Conservation (phyloP, 2,888 invertebrate genomes). For the Graphium colonna region DNA sequence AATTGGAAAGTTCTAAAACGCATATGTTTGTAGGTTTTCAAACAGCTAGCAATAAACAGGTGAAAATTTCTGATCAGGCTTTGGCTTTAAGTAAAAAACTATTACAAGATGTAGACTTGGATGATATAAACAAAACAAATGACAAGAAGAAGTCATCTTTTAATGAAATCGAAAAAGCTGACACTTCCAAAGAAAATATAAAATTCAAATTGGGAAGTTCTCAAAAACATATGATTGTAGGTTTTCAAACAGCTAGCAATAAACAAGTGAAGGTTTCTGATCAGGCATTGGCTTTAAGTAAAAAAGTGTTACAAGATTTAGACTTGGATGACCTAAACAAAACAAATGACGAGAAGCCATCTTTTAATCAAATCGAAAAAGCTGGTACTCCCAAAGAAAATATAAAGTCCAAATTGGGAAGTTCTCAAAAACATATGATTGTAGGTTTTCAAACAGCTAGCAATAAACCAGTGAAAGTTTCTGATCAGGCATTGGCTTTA, state of each 20-base stretch:
- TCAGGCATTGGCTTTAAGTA: conserved; percentile 43
- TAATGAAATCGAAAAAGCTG: no score
- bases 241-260: no score
- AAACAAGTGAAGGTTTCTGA: conserved; percentile 41
- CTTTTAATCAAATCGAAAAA: no score
- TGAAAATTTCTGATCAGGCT: conserved; percentile 41
- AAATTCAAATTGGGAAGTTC: background rate
- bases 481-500: conserved; percentile 42
- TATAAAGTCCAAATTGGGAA: background rate
- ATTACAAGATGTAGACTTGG: conserved; percentile 37
- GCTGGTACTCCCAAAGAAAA: no score
- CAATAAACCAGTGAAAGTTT: conserved; percentile 41
- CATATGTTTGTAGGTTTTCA: no score
- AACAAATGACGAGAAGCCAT: no score
- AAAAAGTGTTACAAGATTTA: conserved; percentile 43
- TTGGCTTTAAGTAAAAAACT: conserved; percentile 44
- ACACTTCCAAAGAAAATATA: background rate
- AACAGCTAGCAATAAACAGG: conserved; percentile 39
- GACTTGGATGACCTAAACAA: conserved; percentile 13
- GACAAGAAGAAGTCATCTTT: no score
- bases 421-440: background rate
- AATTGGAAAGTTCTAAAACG: background rate
- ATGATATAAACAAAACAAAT: conserved; percentile 12
- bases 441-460: conserved; percentile 42
- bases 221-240: no score